A percentile compares a stretch with the other conserved stretches of the same genome.
These are phyloP conservation scores for Psittacus erithacus DNA, from an alignment of 2,113 vertebrate genomes.

Conservation along the genomic window DNA sequence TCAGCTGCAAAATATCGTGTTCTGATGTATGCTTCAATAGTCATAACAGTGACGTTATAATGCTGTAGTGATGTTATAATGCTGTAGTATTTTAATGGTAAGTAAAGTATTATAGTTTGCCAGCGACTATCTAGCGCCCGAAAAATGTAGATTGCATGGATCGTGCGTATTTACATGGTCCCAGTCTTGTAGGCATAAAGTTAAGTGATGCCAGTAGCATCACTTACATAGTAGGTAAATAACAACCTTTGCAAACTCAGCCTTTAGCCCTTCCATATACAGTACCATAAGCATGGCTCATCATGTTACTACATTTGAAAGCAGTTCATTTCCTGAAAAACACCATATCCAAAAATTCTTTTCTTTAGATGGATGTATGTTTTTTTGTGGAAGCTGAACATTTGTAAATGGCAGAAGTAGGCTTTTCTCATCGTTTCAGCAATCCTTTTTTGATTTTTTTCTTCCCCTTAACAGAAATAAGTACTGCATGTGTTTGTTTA, in stretches of 20 bases:
- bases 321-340: neutral
- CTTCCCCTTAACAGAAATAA: neutral
- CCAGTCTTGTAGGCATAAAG: neutral
- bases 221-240: neutral
- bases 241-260: neutral
- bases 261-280: neutral
- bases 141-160: neutral
- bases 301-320: neutral
- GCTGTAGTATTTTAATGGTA: neutral
- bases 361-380: neutral
- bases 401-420: neutral
- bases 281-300: neutral
- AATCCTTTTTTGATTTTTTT: neutral
- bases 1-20: neutral
- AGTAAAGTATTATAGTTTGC: neutral
- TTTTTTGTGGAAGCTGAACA: neutral
- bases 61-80: neutral
- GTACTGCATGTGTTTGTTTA: neutral
- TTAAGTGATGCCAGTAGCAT: neutral
- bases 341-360: neutral
- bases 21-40: neutral
- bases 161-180: fast-evolving
- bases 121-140: neutral
- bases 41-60: neutral
- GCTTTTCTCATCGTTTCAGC: neutral